Base-by-base conservation (phyloP, 2,888 invertebrate species). In the Aquatica leii region DNA sequence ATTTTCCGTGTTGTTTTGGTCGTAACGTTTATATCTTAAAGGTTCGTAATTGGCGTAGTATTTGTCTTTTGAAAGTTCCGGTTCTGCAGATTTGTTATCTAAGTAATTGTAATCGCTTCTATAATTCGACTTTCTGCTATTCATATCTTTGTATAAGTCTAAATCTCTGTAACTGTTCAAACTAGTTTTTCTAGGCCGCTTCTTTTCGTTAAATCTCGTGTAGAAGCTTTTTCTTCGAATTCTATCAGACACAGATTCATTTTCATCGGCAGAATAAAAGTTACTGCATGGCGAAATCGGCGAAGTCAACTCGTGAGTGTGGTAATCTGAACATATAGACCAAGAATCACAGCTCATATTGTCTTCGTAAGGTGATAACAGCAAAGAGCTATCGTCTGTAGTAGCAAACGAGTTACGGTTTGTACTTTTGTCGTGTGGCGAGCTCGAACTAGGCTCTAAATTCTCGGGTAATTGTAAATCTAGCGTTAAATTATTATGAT, bases 161-260 rank as follows among this genome's bases (percentile, higher is more conserved):
- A 80, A 69, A 72, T 81, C 81, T 63, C 75, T 75, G 62, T 79
- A 81, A 20, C 72, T 70, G 6, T 86, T 86, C 69, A 90, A 82
- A 71, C 85, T 89, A 73, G 88, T 88, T 74, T 89, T 90, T 67
- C 91, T 85, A 63, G 88, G 84, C 69, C 87, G 87, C 74, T 91
- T 91, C 77, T 92, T 89, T 76, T 94, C 93, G 78, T 95, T 95
- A 78, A 95, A 95, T 70, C 95, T 85, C 11, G 92, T 89, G 77
- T 94, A 95, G 82, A 94, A 95, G 79, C 95, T 95, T 79, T 94
- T 94, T 31, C 95, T 86, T 71, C 93, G 86, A 73, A 95, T 95
- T 73, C 95, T 86, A 76, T 95, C 95, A 54, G 90, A 90, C 41
- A 95, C 89, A 62, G 93, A 93, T 62, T 88, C 84, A 60, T 81